phyloP scores from a whole-genome alignment of 2,797 vertebrate species.

The Denticeps clupeoides region DNA sequence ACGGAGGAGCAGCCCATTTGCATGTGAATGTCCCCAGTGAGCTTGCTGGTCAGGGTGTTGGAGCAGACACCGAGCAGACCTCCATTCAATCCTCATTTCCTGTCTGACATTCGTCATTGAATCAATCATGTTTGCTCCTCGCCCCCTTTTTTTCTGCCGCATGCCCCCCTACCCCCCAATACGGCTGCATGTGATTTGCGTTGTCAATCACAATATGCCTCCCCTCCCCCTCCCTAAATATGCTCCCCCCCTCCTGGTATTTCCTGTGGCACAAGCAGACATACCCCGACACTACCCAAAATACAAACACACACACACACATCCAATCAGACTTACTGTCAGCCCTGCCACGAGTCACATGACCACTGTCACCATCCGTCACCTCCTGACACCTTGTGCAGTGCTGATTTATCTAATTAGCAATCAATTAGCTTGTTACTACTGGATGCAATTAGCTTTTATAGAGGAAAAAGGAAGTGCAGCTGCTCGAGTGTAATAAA shows the following conservation, averaged over 20 bases:
- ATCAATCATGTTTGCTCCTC: constrained; percentile 74
- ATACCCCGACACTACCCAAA: constrained; percentile 5
- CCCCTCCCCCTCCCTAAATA: neutral
- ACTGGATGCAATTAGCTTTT: constrained; percentile 99
- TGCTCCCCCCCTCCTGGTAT: neutral
- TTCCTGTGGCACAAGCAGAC: neutral
- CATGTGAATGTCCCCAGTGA: constrained; percentile 81
- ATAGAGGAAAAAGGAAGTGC: constrained; percentile 84
- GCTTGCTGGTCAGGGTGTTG: constrained; percentile 67
- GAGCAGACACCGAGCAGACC: constrained; percentile 62
- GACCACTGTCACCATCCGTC: constrained; percentile 77
- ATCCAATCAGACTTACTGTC: neutral
- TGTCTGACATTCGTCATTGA: constrained; percentile 67
- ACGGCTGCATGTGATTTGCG: constrained; percentile 60
- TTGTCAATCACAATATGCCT: constrained; percentile 40
- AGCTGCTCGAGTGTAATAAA: constrained; percentile 95
- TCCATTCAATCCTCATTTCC: constrained; percentile 84
- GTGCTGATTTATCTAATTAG: constrained; percentile 99
- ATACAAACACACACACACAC: constrained; percentile 1
- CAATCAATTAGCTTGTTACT: constrained; percentile 99
- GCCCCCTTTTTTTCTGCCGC: constrained; percentile 62
- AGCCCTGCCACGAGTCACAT: constrained; percentile 46
- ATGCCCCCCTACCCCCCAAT: constrained; percentile 63
- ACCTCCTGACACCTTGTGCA: constrained; percentile 80
- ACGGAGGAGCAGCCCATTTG: constrained; percentile 73